Evolutionary conservation across 2,888 invertebrate species (phyloP).

Genomic region (Troilus luridus): DNA sequence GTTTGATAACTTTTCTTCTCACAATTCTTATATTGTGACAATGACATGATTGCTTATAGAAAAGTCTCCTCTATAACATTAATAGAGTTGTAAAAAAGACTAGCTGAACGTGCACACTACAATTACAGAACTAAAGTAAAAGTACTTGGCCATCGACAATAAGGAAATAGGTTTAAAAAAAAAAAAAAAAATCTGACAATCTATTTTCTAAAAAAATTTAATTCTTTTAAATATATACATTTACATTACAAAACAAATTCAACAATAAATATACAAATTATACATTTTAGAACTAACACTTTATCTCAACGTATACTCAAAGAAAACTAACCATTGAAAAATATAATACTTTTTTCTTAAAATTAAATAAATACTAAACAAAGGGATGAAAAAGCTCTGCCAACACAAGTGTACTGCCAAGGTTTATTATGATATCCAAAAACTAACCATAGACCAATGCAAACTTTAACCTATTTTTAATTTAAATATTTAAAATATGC

Average conservation of each 20-base stretch:
- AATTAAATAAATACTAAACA: slow-evolving; percentile 15
- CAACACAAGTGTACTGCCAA: background rate
- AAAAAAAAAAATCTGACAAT: too few relatives aligned
- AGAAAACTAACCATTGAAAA: background rate
- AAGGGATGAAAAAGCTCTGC: background rate
- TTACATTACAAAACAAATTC: slow-evolving; percentile 3
- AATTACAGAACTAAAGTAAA: too few relatives aligned
- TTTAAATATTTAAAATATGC: background rate
- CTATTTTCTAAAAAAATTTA: background rate
- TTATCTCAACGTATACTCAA: background rate
- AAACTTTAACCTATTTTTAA: background rate
- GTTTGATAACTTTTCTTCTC: too few relatives aligned
- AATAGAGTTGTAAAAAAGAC: too few relatives aligned
- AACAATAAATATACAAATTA: slow-evolving; percentile 27
- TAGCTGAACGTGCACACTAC: too few relatives aligned
- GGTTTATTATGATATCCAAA: background rate
- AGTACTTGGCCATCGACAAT: too few relatives aligned
- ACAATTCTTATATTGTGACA: too few relatives aligned
- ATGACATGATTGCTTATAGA: too few relatives aligned
- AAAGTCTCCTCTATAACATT: too few relatives aligned
- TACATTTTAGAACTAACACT: slow-evolving; percentile 4
- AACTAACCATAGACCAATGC: background rate
- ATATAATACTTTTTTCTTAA: slow-evolving; percentile 6
- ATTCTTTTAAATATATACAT: background rate
- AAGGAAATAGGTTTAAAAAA: too few relatives aligned